Percentiles rank a stretch among this genome's conserved stretches.
Evolutionary conservation across 2,888 invertebrate species (phyloP).

Genomic region (Watsonalla binaria): DNA sequence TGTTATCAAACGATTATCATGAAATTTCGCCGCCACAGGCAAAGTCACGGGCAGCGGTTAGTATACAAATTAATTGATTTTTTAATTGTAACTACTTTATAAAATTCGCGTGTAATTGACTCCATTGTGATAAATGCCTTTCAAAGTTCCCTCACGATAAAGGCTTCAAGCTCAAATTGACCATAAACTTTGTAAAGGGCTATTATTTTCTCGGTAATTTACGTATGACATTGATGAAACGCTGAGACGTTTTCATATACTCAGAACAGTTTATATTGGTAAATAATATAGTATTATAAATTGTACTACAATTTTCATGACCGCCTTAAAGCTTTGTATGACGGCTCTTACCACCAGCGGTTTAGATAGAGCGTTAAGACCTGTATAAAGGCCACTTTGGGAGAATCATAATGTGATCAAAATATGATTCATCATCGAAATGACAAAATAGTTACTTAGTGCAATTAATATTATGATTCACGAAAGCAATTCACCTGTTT

Average conservation of each 20-base stretch:
- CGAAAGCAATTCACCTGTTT: no score
- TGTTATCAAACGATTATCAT: no score
- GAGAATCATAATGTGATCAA: no score
- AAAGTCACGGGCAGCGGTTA: background rate
- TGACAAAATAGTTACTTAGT: no score
- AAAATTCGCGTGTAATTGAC: background rate
- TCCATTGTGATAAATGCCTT: background rate
- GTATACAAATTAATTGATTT: background rate
- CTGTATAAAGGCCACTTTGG: no score
- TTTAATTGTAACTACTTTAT: background rate
- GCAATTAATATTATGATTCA: no score
- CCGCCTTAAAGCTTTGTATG: background rate
- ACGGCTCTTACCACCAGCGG: background rate
- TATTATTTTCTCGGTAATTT: slow-evolving; percentile 4
- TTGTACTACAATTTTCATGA: background rate
- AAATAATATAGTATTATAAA: background rate
- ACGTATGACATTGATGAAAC: slow-evolving; percentile 9
- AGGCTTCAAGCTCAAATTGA: slow-evolving; percentile 1
- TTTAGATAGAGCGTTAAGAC: no score
- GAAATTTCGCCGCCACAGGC: no score
- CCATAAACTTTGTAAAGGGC: slow-evolving; percentile 2
- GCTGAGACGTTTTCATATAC: slow-evolving; percentile 3
- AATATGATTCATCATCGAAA: no score
- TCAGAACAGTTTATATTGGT: background rate
- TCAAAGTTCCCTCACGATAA: background rate